These are phyloP conservation scores for Bedellia somnulentella DNA, from an alignment of 2,888 invertebrate genomes.

Conservation along the genomic window DNA sequence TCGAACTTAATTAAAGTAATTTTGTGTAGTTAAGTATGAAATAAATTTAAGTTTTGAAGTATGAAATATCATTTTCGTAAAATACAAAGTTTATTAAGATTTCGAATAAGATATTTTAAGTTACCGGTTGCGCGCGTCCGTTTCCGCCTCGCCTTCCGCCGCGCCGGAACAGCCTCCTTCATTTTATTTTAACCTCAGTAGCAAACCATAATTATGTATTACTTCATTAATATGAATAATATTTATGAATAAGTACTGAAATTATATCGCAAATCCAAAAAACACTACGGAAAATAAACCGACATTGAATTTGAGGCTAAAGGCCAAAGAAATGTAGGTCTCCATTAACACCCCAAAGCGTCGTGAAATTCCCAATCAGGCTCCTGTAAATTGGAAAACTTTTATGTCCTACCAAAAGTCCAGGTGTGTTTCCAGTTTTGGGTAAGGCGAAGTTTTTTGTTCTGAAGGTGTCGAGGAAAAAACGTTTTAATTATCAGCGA, in stretches of 20 bases:
- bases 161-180: constrained; percentile 43
- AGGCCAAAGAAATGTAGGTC: constrained; percentile 29
- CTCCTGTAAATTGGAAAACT: constrained; percentile 58
- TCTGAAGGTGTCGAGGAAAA: constrained; percentile 24
- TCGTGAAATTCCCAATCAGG: constrained; percentile 58
- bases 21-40: no score
- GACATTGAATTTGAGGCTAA: background rate
- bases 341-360: constrained; percentile 56
- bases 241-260: no score
- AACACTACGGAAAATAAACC: no score
- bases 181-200: constrained; percentile 39
- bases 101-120: constrained; percentile 35
- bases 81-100: constrained; percentile 34
- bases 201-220: constrained; percentile 20
- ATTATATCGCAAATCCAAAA: no score
- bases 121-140: no score
- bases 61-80: background rate
- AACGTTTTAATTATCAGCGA: constrained; percentile 33
- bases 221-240: no score
- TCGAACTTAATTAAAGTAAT: no score
- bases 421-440: constrained; percentile 52
- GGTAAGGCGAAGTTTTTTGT: constrained; percentile 31
- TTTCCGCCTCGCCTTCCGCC: no score
- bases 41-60: no score
- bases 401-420: constrained; percentile 58